Evolutionary conservation across 2,888 invertebrate genomes (phyloP).

Genomic region (Nomada fucata): DNA sequence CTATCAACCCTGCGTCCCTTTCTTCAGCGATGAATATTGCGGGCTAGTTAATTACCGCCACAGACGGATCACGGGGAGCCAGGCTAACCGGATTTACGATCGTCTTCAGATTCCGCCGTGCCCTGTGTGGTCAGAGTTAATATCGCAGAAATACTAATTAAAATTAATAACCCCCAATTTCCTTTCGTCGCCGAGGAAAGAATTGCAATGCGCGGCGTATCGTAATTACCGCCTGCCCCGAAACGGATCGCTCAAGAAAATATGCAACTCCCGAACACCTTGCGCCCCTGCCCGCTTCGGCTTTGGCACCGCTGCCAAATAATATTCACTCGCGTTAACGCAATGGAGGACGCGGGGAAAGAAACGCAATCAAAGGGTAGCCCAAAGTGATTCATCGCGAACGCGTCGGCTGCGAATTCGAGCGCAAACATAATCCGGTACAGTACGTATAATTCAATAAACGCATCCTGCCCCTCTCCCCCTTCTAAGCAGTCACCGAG

Average conservation of each 20-base stretch:
- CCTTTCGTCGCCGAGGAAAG: neutral
- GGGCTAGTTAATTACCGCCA: conserved; percentile 61
- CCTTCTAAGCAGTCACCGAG: conserved; percentile 32
- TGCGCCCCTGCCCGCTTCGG: no score
- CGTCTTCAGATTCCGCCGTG: neutral
- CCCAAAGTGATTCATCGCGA: conserved; percentile 25
- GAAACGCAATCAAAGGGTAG: neutral
- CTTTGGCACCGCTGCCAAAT: no score
- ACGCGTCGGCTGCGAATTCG: conserved; percentile 39
- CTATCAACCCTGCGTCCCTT: conserved; percentile 28
- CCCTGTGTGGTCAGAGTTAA: conserved; percentile 17
- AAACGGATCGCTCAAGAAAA: neutral
- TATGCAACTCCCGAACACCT: no score
- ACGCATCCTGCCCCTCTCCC: conserved; percentile 33
- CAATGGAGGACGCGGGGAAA: neutral
- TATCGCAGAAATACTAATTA: conserved; percentile 26
- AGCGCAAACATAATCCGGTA: conserved; percentile 48
- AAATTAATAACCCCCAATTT: conserved; percentile 30
- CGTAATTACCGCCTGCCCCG: neutral
- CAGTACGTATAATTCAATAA: conserved; percentile 70
- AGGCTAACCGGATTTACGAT: conserved; percentile 45
- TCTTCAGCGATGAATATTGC: conserved; percentile 57
- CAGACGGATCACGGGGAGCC: conserved; percentile 26
- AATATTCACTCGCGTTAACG: neutral
- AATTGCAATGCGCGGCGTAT: neutral